Conservation (phyloP, 2,797 vertebrate species). For the Xerus rutilus region DNA sequence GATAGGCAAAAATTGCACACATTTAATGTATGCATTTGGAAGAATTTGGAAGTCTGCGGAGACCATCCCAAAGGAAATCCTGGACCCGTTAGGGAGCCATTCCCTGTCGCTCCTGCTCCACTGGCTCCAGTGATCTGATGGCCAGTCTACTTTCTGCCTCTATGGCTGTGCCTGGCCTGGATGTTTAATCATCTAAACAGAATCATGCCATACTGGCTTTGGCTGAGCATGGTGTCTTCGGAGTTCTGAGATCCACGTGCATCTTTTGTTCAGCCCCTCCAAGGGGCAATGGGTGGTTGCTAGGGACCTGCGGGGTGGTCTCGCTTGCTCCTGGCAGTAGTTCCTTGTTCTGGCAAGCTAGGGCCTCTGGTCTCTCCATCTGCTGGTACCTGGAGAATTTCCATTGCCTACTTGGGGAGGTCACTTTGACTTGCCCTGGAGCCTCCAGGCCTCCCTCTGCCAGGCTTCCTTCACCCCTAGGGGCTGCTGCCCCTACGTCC, state of each 20-base stretch:
- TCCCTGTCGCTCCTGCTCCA: too few species aligned
- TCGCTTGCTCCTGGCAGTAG: not conserved
- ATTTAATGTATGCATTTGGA: not conserved
- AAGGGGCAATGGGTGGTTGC: not conserved
- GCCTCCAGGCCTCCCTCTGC: not conserved
- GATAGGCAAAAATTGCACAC: too few species aligned
- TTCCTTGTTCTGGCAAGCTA: not conserved
- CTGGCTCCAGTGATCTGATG: not conserved
- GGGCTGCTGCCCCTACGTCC: not conserved
- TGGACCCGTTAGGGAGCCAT: fast-evolving
- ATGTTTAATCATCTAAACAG: not conserved
- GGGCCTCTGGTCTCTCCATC: not conserved
- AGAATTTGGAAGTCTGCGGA: fast-evolving
- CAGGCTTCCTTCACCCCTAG: not conserved
- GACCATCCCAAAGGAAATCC: not conserved
- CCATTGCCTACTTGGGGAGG: not conserved
- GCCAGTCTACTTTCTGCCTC: fast-evolving
- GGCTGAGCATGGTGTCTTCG: not conserved
- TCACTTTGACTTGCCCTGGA: not conserved
- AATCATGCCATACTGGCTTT: not conserved
- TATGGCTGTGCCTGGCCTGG: not conserved
- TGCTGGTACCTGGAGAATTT: not conserved
- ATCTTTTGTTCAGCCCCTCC: not conserved
- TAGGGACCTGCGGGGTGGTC: not conserved
- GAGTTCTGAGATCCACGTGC: not conserved